phyloP scores from a whole-genome alignment of 2,888 invertebrate species.

The Lasioglossum vierecki region DNA sequence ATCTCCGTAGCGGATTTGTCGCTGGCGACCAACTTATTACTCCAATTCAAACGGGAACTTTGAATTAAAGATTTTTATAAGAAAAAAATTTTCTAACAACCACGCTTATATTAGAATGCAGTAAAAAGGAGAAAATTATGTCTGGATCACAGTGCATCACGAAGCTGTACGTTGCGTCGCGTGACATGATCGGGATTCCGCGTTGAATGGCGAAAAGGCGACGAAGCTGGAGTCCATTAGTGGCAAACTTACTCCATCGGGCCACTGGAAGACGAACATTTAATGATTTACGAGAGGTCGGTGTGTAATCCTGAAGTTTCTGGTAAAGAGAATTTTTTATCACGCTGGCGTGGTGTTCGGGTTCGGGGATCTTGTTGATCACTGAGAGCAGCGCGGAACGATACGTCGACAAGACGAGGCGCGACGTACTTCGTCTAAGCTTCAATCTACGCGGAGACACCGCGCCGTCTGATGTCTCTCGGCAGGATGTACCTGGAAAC shows the following conservation, averaged over 20 bases:
- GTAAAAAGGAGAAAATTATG: too few species aligned
- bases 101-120: too few species aligned
- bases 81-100: too few species aligned
- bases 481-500: neutral
- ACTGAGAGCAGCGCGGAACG: neutral
- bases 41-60: too few species aligned
- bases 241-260: neutral
- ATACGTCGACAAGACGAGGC: neutral
- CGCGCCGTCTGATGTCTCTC: neutral
- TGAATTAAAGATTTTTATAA: too few species aligned
- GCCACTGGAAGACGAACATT: neutral
- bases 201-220: neutral
- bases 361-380: neutral
- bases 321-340: slow-evolving; percentile 13
- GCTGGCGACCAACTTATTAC: too few species aligned
- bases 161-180: too few species aligned
- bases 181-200: slow-evolving; percentile 35
- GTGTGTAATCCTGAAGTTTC: neutral
- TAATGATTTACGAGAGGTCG: slow-evolving; percentile 19
- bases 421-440: neutral
- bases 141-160: too few species aligned
- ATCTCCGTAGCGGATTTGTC: too few species aligned
- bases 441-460: neutral
- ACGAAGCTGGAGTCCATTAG: slow-evolving; percentile 15
- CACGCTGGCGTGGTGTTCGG: neutral